Base-by-base conservation (phyloP, 64 coral and sea anemone species). In the Pocillopora damicornis region DNA sequence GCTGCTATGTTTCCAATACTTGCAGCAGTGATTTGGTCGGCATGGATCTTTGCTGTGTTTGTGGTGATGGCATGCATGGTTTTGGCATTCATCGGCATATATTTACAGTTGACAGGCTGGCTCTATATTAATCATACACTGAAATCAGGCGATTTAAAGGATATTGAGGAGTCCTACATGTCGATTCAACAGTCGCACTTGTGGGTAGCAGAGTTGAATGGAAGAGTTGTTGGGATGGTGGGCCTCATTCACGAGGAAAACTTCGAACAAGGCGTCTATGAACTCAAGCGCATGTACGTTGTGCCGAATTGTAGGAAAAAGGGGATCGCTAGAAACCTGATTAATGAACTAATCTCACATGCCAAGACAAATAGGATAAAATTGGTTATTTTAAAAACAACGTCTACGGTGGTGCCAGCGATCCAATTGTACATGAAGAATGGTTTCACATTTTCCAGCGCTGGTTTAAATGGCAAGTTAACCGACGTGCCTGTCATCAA, bases 221-320 rank as follows among this genome's bases (percentile, higher is more conserved):
- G 89, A 18, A 83, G 35, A 45, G 59, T 90, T 30, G 67, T 90
- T 51, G 79, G 79, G 11, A 90, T 90, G 89, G 89, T 83, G 0
- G 78, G 89, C 10, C 59, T 90, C 35, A 11, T 15, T 58, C 64
- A 22, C 15, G 60, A 61, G 18, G 79, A 90, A 13, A 34, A 59
- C 26, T 78, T 82, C 34, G 68, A 73, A 22, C 78, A 51, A 61
- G 57, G 72, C 30, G 56, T 75, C 36, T 79, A 68, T 60, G 58
- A 90, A 58, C 62, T 90, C 30, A 38, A 75, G 59, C 66, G 78
- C 13, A 83, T 90, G 89, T 90, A 65, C 60, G 79, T 90, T 18
- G 45, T 42, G 45, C 61, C 57, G 45, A 37, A 30, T 37, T 69
- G 34, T 61, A 63, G 79, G 37, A n/a, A 68, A 72, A 82, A 61